phyloP scores from a whole-genome alignment of 2,888 invertebrate genomes.

The Caenorhabditis sp. region DNA sequence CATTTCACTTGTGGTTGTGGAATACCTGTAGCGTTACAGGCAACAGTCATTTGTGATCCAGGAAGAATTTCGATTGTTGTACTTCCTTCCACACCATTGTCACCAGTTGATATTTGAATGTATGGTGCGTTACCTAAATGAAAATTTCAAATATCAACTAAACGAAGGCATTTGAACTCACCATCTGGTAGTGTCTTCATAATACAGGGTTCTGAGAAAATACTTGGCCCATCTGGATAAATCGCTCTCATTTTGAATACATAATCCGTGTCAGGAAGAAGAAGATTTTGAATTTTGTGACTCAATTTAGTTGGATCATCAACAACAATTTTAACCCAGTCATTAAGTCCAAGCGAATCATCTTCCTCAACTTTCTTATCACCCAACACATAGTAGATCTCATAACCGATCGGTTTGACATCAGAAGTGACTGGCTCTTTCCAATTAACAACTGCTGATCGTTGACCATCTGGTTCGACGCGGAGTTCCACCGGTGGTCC shows the following conservation, averaged over 20 bases:
- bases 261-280: conserved; percentile 68
- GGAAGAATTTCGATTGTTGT: conserved; percentile 65
- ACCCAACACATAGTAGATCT: conserved; percentile 66
- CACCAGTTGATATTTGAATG: conserved; percentile 67
- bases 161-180: background rate
- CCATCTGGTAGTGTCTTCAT: conserved; percentile 70
- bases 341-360: conserved; percentile 55
- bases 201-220: conserved; percentile 70
- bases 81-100: conserved; percentile 63
- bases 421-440: conserved; percentile 59
- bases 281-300: conserved; percentile 58
- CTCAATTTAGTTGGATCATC: conserved; percentile 55
- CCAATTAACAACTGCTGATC: conserved; percentile 64
- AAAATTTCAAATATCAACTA: conserved; percentile 46
- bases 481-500: conserved; percentile 65
- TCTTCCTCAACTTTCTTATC: conserved; percentile 68
- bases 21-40: conserved; percentile 67
- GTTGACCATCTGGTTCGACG: conserved; percentile 66
- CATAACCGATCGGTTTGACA: conserved; percentile 63
- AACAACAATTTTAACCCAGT: conserved; percentile 61
- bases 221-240: conserved; percentile 68
- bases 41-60: conserved; percentile 66
- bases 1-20: conserved; percentile 68
- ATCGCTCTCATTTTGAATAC: conserved; percentile 70
- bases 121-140: conserved; percentile 66